phyloP scores from a whole-genome alignment of 92 coral and sea anemone genomes.

The Porites cylindrica region DNA sequence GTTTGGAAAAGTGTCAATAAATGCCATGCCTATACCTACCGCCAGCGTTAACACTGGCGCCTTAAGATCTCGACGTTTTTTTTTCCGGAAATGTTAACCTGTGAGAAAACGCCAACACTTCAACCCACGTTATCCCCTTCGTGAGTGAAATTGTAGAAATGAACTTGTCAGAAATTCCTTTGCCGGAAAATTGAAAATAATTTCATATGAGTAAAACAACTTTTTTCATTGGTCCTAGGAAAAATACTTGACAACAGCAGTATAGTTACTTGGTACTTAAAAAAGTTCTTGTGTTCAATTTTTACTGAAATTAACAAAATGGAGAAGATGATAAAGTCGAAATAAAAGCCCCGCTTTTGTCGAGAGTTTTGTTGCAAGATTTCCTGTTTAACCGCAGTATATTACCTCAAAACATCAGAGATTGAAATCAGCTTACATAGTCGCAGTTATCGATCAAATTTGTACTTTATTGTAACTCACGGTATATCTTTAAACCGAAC shows the following conservation, averaged over 20 bases:
- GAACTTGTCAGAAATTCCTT: constrained; percentile 33
- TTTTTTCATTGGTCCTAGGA: neutral
- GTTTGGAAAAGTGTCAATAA: constrained; percentile 16
- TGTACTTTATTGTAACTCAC: neutral
- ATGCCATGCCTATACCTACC: constrained; percentile 30
- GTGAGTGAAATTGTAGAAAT: constrained; percentile 7
- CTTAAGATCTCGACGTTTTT: constrained; percentile 22
- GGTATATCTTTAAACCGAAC: neutral
- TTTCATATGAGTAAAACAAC: neutral
- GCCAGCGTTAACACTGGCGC: constrained; percentile 30
- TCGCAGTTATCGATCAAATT: neutral
- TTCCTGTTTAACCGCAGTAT: neutral
- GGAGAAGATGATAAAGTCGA: neutral
- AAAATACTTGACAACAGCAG: neutral
- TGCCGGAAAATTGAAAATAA: constrained; percentile 8
- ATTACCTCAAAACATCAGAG: neutral
- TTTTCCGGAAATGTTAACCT: constrained; percentile 32
- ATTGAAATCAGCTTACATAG: neutral
- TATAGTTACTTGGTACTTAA: neutral
- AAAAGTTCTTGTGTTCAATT: neutral
- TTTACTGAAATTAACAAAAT: neutral
- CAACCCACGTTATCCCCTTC: neutral
- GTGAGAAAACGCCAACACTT: constrained; percentile 31
- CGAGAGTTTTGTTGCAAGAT: neutral
- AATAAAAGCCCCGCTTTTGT: neutral